These are phyloP conservation scores for Trinorchestia longiramus DNA, from an alignment of 1,140 invertebrate species.

Conservation along the genomic window DNA sequence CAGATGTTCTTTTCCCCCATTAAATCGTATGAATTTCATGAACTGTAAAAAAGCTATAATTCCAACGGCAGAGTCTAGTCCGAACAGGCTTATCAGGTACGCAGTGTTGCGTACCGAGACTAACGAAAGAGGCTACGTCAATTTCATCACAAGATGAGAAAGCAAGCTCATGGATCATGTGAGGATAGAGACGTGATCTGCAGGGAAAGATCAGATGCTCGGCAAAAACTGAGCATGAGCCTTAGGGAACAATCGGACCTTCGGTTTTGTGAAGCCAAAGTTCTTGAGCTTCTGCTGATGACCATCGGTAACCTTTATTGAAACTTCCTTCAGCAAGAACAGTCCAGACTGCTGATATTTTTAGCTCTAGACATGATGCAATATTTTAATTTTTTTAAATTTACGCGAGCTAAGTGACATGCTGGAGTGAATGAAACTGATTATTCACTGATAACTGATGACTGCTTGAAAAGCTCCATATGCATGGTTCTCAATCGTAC, in stretches of 20 bases:
- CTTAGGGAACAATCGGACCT: not conserved
- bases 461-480: too few species aligned
- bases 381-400: not conserved
- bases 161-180: not conserved
- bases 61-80: not conserved
- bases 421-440: too few species aligned
- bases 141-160: not conserved
- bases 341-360: not conserved
- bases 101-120: not conserved
- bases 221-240: not conserved
- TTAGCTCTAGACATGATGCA: not conserved
- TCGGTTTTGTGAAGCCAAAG: slow-evolving; percentile 19
- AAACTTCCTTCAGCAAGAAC: not conserved
- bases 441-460: too few species aligned
- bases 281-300: not conserved
- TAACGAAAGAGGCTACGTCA: not conserved
- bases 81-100: not conserved
- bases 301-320: slow-evolving; percentile 32
- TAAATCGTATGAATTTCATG: too few species aligned
- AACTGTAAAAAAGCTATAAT: not conserved
- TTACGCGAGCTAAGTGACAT: not conserved
- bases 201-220: not conserved
- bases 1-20: too few species aligned
- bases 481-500: too few species aligned
- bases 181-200: not conserved